Percentiles rank a stretch among this genome's conserved stretches.
phyloP scores from a whole-genome alignment of 1,140 invertebrate genomes.

The Argopecten irradians region DNA sequence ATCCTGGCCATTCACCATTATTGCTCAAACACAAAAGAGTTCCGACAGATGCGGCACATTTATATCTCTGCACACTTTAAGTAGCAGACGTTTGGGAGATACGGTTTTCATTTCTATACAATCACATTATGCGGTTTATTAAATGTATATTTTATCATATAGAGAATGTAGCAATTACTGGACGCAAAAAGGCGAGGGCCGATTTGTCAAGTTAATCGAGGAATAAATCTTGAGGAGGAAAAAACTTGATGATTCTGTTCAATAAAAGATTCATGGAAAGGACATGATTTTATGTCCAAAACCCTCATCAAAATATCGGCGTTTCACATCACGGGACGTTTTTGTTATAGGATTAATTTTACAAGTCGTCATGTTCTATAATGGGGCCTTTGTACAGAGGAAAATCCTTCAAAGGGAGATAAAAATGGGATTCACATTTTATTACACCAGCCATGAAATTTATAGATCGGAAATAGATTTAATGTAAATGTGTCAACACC shows the following conservation, averaged over 20 bases:
- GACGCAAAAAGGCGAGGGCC: neutral
- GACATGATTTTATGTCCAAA: neutral
- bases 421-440: neutral
- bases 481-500: no score
- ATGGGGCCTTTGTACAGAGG: neutral
- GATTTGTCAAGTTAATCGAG: neutral
- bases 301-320: neutral
- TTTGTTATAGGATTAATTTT: neutral
- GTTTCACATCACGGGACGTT: neutral
- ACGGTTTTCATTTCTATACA: neutral
- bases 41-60: neutral
- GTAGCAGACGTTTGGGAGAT: neutral
- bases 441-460: neutral
- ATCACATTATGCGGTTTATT: neutral
- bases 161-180: neutral
- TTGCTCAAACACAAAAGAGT: neutral
- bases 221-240: neutral
- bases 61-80: neutral
- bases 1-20: neutral
- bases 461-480: neutral
- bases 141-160: neutral
- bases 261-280: neutral
- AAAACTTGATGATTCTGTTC: neutral
- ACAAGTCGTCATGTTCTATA: neutral
- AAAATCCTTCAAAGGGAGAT: neutral